These are phyloP conservation scores for Nebria brevicollis DNA, from an alignment of 2,888 invertebrate species.

Conservation along the genomic window DNA sequence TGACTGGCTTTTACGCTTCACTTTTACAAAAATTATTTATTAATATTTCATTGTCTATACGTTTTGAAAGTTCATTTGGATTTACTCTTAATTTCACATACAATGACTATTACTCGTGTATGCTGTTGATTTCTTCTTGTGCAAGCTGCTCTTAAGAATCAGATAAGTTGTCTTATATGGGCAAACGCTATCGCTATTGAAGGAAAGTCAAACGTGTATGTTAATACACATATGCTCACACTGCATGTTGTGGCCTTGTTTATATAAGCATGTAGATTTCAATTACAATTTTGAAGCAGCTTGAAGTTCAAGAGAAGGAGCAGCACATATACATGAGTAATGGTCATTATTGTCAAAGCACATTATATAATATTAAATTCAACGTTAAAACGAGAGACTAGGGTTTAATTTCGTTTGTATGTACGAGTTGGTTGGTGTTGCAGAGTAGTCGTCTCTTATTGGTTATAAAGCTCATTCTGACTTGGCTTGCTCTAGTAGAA, in stretches of 20 bases:
- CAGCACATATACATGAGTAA: constrained; percentile 9
- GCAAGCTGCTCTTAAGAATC: no score
- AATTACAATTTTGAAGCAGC: neutral
- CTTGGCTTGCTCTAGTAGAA: neutral
- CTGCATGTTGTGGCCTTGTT: neutral
- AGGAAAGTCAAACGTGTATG: no score
- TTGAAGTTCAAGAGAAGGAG: neutral
- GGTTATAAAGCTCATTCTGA: neutral
- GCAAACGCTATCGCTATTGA: no score
- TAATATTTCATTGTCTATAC: no score
- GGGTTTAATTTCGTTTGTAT: constrained; percentile 41
- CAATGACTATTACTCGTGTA: no score
- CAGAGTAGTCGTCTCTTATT: neutral
- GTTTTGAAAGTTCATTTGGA: no score
- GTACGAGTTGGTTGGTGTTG: neutral
- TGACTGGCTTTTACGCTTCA: no score
- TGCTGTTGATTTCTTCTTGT: no score
- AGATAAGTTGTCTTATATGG: no score
- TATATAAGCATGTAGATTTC: neutral
- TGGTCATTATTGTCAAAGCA: constrained; percentile 10
- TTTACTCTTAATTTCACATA: no score
- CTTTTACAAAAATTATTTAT: no score
- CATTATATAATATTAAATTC: constrained; percentile 27
- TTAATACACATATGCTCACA: neutral
- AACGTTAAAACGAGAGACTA: constrained; percentile 33